phyloP scores from a whole-genome alignment of 2,113 vertebrate genomes.

The Lophotis ruficrista region DNA sequence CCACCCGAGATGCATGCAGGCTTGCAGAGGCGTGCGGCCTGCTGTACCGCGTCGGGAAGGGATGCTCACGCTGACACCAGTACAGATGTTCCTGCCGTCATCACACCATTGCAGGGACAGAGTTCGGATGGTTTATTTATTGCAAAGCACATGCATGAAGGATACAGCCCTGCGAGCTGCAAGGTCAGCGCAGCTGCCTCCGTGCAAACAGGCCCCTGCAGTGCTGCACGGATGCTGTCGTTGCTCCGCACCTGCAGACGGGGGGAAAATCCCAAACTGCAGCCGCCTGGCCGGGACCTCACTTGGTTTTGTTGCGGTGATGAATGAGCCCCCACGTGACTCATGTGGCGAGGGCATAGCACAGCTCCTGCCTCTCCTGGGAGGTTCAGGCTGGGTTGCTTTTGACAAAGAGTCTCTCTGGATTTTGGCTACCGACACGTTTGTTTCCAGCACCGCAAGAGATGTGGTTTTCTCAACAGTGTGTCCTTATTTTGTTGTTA shows the following conservation, averaged over 20 bases:
- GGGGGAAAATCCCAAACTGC: background rate
- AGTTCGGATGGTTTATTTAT: background rate
- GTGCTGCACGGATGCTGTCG: accelerated
- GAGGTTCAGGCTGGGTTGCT: background rate
- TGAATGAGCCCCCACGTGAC: accelerated
- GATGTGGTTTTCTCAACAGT: background rate
- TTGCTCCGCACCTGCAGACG: accelerated
- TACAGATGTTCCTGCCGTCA: accelerated
- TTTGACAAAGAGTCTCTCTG: background rate
- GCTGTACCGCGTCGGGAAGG: accelerated
- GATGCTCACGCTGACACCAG: accelerated
- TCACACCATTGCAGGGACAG: accelerated
- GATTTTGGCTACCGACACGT: background rate
- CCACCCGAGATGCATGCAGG: accelerated
- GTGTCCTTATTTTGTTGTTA: background rate
- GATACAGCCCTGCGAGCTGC: accelerated
- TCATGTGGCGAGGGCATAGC: background rate
- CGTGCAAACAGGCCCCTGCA: background rate
- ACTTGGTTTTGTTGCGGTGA: background rate
- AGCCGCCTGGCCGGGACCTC: background rate
- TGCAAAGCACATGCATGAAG: accelerated
- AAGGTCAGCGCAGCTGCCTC: background rate
- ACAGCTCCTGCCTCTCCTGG: background rate
- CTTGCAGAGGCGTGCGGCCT: accelerated
- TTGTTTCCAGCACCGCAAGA: background rate